Evolutionary conservation across 2,797 vertebrate species (phyloP), one percentile per base, ranked within the genome.

Genomic region (Melopsittacus undulatus): DNA sequence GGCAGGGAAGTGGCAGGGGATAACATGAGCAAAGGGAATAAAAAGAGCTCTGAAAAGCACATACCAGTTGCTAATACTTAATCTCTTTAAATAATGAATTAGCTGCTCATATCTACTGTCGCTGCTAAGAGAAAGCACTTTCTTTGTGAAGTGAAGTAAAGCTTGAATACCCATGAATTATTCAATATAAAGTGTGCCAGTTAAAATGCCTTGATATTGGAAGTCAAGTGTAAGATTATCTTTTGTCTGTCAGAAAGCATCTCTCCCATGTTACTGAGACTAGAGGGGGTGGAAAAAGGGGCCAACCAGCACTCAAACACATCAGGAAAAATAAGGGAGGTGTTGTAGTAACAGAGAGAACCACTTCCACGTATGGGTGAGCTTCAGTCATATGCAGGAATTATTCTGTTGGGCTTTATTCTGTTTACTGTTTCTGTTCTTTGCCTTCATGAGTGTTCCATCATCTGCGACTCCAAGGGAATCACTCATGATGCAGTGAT

Each of bases 11-110:
- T 98, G 97, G 95, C 97, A 97, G 97, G 96, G 97, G 97, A 98
- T 97, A 98, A 98, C 98, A 97, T 46, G 96, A 98, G 97, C 96
- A 97, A 97, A 98, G 98, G 98, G 98, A 98, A 98, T 99, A 98
- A 98, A 98, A 97, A 97, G 97, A 96, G 95, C 97, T 97, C 97
- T 97, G 96, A 98, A 97, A 96, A 98, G 97, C 97, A 95, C 95
- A 96, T 97, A 98, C 98, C 96, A 98, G 98, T 98, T 98, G 97
- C 98, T 98, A 98, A 98, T 99, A 98, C 98, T 99, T 99, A 98
- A 99, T 99, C 98, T 97, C 98, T 98, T 99, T 99, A 98, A 99
- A 99, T 99, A 99, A 99, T 99, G 98, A 99, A 99, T 99, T 98
- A 99, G 98, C 98, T 98, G 98, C 98, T 99, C 99, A 98, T 99